phyloP scores from a whole-genome alignment of 2,113 vertebrate genomes.

The Proterorhinus semilunaris region DNA sequence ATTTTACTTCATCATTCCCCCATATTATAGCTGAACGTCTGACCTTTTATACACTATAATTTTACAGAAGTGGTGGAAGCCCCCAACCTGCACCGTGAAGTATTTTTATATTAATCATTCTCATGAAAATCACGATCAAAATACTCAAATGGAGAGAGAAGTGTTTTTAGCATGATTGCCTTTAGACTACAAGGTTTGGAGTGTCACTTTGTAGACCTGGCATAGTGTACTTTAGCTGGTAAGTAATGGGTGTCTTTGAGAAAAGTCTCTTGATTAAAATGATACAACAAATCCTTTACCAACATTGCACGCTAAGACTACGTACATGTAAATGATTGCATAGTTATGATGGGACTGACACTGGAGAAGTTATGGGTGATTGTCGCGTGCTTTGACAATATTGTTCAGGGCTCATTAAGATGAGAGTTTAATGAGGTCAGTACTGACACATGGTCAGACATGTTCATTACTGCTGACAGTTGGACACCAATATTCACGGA shows the following conservation, averaged over 20 bases:
- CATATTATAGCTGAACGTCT: background rate
- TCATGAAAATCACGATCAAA: background rate
- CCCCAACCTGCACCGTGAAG: background rate
- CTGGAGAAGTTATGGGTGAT: constrained; percentile 30
- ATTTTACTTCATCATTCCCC: background rate
- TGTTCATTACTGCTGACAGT: background rate
- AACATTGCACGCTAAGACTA: background rate
- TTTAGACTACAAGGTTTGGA: no score
- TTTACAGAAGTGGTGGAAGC: background rate
- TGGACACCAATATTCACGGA: background rate
- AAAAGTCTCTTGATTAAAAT: no score
- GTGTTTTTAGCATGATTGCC: no score
- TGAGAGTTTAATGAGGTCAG: constrained; percentile 13
- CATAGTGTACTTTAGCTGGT: no score
- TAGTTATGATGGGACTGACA: constrained; percentile 22
- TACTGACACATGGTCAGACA: constrained; percentile 16
- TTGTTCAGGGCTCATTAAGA: constrained; percentile 44
- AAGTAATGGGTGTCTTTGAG: no score
- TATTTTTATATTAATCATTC: background rate
- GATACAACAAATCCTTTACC: background rate
- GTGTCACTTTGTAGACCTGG: no score
- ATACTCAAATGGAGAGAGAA: background rate
- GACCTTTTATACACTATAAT: background rate
- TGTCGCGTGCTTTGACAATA: constrained; percentile 43
- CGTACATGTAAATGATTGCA: constrained; percentile 46